A percentile compares a stretch with the other conserved stretches of the same genome.
These are phyloP conservation scores for Ips typographus DNA, from an alignment of 1,140 invertebrate genomes.

Conservation along the genomic window DNA sequence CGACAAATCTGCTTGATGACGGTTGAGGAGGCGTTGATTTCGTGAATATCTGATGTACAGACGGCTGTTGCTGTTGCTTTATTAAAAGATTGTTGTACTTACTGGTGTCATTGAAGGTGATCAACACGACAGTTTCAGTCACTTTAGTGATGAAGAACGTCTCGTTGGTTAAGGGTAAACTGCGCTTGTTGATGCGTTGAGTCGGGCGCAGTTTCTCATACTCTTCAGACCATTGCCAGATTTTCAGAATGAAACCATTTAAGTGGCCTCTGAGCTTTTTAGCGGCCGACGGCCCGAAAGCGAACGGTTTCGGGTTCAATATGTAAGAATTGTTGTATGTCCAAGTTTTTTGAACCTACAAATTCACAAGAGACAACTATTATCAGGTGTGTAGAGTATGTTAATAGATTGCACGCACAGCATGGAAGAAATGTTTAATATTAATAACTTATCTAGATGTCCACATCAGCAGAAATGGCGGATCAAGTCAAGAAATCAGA, in stretches of 20 bases:
- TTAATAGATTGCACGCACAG: too few relatives aligned
- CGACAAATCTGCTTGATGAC: conserved; percentile 71
- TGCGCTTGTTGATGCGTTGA: conserved; percentile 34
- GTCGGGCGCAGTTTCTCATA: conserved; percentile 33
- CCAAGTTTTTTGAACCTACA: conserved; percentile 25
- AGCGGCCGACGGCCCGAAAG: conserved; percentile 38
- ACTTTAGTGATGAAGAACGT: conserved; percentile 49
- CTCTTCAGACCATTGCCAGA: conserved; percentile 70
- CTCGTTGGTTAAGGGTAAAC: conserved; percentile 2
- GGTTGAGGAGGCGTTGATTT: conserved; percentile 72
- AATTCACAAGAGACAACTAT: background rate
- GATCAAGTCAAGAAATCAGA: too few relatives aligned
- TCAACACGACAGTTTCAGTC: conserved; percentile 72
- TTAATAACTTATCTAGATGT: too few relatives aligned
- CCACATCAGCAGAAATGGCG: too few relatives aligned
- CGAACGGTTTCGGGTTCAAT: conserved; percentile 44
- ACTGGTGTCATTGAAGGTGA: conserved; percentile 68
- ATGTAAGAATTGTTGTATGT: conserved; percentile 41
- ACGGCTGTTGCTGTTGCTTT: too few relatives aligned
- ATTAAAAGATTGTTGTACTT: background rate
- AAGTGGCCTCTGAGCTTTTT: conserved; percentile 58
- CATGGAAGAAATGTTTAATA: too few relatives aligned
- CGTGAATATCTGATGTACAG: conserved; percentile 58
- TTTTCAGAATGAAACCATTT: conserved; percentile 74
- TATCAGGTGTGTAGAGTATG: background rate